phyloP scores from a whole-genome alignment of 2,888 invertebrate species.

The Eristalinus aeneus region DNA sequence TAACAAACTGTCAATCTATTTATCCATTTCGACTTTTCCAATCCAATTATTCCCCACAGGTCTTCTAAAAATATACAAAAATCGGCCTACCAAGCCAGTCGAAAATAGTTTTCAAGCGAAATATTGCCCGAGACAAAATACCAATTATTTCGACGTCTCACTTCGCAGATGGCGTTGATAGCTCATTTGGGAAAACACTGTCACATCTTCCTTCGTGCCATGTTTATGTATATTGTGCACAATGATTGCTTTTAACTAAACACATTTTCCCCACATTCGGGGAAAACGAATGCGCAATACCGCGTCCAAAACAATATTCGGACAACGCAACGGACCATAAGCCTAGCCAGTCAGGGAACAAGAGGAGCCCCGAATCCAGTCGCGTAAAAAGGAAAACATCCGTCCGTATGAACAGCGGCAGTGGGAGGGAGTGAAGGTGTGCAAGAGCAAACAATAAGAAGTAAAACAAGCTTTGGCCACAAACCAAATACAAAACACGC shows the following conservation, averaged over 20 bases:
- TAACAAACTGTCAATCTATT: background rate
- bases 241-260: background rate
- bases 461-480: constrained; percentile 56
- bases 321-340: constrained; percentile 20
- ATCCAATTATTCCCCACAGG: background rate
- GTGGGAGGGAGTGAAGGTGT: constrained; percentile 28
- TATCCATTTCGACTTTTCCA: background rate
- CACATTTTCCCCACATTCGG: background rate
- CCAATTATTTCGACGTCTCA: background rate
- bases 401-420: background rate
- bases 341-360: constrained; percentile 41
- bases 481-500: constrained; percentile 33
- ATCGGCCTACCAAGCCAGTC: background rate
- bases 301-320: constrained; percentile 8
- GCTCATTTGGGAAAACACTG: background rate
- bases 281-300: constrained; percentile 3
- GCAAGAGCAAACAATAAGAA: constrained; percentile 59
- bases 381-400: constrained; percentile 28
- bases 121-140: background rate
- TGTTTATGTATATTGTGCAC: background rate
- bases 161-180: background rate
- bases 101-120: background rate
- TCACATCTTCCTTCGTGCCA: background rate
- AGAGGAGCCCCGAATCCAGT: constrained; percentile 31
- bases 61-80: background rate